These are phyloP conservation scores for Acronicta aceris DNA, from an alignment of 2,888 invertebrate genomes.

Conservation along the genomic window DNA sequence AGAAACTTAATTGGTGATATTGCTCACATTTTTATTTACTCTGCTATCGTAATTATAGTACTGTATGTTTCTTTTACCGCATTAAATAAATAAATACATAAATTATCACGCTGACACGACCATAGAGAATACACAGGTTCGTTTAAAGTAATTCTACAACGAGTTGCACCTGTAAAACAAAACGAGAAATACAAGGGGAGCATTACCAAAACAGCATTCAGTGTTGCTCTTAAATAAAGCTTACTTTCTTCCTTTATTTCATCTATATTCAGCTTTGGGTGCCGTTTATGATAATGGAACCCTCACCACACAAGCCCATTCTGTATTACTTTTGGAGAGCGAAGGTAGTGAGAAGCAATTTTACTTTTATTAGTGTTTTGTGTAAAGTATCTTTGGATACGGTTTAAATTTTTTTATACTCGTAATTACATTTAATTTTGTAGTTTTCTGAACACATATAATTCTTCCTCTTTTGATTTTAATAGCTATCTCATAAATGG, in stretches of 20 bases:
- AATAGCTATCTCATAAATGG: too few relatives aligned
- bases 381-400: constrained; percentile 1
- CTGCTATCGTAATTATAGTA: too few relatives aligned
- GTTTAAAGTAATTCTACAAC: not conserved
- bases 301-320: constrained; percentile 10
- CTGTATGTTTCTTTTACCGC: too few relatives aligned
- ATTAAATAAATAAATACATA: too few relatives aligned
- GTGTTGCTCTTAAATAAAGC: constrained; percentile 8
- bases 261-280: constrained; percentile 17
- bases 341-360: constrained; percentile 16
- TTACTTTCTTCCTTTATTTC: constrained; percentile 9
- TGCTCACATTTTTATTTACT: too few relatives aligned
- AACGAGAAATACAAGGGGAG: not conserved
- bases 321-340: constrained; percentile 20
- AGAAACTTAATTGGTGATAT: too few relatives aligned
- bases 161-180: not conserved
- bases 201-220: constrained; percentile 5
- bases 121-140: too few relatives aligned
- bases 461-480: too few relatives aligned
- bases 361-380: constrained; percentile 28
- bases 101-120: too few relatives aligned
- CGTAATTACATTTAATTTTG: not conserved
- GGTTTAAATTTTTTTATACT: not conserved
- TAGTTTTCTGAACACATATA: not conserved
- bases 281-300: constrained; percentile 31